A percentile compares a stretch with the other conserved stretches of the same genome.
Conservation (phyloP, 2,888 invertebrate species). For the Flabesymbios commensalis region DNA sequence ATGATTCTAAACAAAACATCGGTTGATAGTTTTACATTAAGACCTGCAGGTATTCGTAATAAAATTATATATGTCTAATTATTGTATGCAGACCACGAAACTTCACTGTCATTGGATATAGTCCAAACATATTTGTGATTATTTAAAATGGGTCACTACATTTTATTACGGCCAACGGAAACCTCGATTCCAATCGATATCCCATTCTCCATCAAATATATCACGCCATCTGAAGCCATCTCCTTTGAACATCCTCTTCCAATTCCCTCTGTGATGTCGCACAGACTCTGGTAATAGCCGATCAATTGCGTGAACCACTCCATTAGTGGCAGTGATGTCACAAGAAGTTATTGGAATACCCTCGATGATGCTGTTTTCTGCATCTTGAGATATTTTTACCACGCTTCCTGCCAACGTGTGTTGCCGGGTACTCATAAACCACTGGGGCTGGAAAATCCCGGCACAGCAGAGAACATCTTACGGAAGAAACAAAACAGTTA, state of each 20-base stretch:
- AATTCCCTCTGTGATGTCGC: slow-evolving; percentile 1
- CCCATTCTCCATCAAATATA: too few relatives aligned
- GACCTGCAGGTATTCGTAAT: too few relatives aligned
- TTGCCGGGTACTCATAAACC: slow-evolving; percentile 57
- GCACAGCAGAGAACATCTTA: slow-evolving; percentile 60
- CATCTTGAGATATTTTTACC: slow-evolving; percentile 50
- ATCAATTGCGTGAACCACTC: slow-evolving; percentile 73
- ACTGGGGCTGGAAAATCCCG: slow-evolving; percentile 55
- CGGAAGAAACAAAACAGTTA: slow-evolving; percentile 10
- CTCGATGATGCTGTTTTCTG: slow-evolving; percentile 49
- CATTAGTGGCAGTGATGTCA: slow-evolving; percentile 73
- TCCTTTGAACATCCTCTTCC: neutral
- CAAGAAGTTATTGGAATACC: slow-evolving; percentile 62
- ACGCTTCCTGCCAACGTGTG: slow-evolving; percentile 54
- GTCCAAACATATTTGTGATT: too few relatives aligned
- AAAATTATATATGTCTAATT: too few relatives aligned
- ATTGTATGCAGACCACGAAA: too few relatives aligned
- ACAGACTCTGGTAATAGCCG: slow-evolving; percentile 63
- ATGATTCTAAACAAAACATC: too few relatives aligned
- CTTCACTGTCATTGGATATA: too few relatives aligned
- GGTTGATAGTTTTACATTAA: too few relatives aligned
- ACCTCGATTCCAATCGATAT: too few relatives aligned
- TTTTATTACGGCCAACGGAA: too few relatives aligned
- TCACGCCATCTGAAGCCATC: neutral
- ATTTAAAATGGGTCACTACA: too few relatives aligned